These are phyloP conservation scores for Lagorchestes hirsutus DNA, from an alignment of 2,797 vertebrate species.

Conservation along the genomic window DNA sequence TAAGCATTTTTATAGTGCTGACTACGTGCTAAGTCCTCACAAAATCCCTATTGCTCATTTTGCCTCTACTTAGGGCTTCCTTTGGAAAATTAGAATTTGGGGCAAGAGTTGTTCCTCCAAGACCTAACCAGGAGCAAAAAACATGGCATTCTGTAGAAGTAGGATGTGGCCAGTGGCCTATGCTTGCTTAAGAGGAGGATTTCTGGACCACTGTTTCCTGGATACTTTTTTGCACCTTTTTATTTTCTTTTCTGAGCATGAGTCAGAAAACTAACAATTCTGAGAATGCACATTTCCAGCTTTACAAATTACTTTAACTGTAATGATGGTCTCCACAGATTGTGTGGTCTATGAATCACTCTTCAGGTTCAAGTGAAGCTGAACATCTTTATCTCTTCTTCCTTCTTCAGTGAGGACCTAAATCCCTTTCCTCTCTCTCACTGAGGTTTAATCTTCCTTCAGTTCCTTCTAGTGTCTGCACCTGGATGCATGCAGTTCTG, in stretches of 20 bases:
- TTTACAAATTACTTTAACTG: not conserved
- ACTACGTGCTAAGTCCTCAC: not conserved
- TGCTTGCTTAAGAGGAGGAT: not conserved
- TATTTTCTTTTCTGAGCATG: not conserved
- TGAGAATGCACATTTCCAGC: not conserved
- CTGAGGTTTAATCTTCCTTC: not conserved
- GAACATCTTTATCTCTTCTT: not conserved
- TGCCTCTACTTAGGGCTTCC: not conserved
- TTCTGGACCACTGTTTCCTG: not conserved
- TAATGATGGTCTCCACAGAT: not conserved
- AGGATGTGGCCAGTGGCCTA: not conserved
- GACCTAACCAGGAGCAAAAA: not conserved
- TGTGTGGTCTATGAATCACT: not conserved
- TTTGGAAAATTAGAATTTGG: not conserved
- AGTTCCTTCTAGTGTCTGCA: not conserved
- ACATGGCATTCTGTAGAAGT: not conserved
- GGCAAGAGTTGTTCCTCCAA: not conserved
- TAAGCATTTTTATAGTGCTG: not conserved
- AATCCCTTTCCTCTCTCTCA: not conserved
- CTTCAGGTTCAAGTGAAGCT: not conserved
- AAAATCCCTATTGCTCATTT: not conserved
- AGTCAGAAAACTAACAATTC: not conserved
- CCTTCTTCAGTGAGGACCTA: not conserved
- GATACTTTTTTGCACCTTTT: not conserved
- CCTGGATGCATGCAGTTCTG: not conserved